Evolutionary conservation across 2,797 vertebrate species (phyloP), one percentile per base, ranked within the genome.

Genomic region (Fistularia tabacaria): DNA sequence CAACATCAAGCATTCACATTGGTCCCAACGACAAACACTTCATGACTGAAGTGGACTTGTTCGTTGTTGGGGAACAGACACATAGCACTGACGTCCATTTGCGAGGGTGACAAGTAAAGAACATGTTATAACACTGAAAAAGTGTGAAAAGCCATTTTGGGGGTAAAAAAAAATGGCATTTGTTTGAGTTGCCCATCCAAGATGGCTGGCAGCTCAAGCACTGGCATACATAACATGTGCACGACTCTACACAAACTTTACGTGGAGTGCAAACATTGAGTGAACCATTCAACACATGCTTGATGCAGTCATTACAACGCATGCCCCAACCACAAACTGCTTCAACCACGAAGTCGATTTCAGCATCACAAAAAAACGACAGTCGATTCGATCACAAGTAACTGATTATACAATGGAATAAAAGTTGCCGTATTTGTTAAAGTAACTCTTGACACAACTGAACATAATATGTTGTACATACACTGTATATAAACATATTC

Each of bases 281-380:
- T 92, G 88, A 89, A 92, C 94, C 92, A 93, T 91, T 91, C 90
- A 90, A 90, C 89, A 90, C 96, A 99, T 98, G 96, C 96, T 93
- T 88, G 91, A 92, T 94, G 93, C 93, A 94, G 83, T 93, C 91
- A 87, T 77, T 88, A 92, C 82, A 90, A 90, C 80, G 81, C 97
- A 97, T 98, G 96, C 96, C 91, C 65, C 85, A 81, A 92, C 90
- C 83, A 81, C 76, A 76, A 45, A 75, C 59, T 59, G 39, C 82
- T 68, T 54, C 80, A 81, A 81, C 87, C 43, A 70, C 62, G 62
- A 57, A 74, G 69, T 46, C 66, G 74, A 82, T 79, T 66, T 74
- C 66, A 78, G 77, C 52, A 64, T 74, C 44, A 77, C 59, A 74
- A 80, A 46, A 80, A 80, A 46, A 80, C 58, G 72, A 81, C 62